phyloP scores from a whole-genome alignment of 2,113 vertebrate genomes.

The Hiodon tergisus region DNA sequence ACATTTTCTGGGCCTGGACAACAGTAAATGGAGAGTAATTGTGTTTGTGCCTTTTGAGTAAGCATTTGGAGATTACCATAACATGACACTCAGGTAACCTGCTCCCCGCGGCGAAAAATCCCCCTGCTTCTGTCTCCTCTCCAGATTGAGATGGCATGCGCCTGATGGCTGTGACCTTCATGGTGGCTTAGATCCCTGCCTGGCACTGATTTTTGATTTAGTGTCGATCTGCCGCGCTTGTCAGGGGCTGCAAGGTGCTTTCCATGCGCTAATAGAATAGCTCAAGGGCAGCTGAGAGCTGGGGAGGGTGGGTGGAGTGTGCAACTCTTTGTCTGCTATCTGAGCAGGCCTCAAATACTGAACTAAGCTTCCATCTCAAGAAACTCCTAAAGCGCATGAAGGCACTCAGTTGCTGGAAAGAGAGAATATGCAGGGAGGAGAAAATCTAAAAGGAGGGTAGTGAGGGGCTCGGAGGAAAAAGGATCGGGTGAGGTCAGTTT shows the following conservation, averaged over 20 bases:
- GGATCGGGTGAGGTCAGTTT: background rate
- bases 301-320: background rate
- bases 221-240: slow-evolving; percentile 99
- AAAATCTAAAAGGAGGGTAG: background rate
- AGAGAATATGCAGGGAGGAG: background rate
- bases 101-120: slow-evolving; percentile 70
- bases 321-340: background rate
- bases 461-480: background rate
- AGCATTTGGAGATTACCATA: slow-evolving; percentile 60
- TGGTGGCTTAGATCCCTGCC: slow-evolving; percentile 99
- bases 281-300: slow-evolving; percentile 83
- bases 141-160: slow-evolving; percentile 97
- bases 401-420: background rate
- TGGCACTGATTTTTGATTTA: slow-evolving; percentile 99
- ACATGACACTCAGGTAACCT: slow-evolving; percentile 70
- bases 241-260: slow-evolving; percentile 98
- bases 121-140: slow-evolving; percentile 70
- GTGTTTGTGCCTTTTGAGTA: slow-evolving; percentile 22
- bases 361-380: too few species aligned
- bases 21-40: slow-evolving; percentile 26
- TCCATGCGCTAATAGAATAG: slow-evolving; percentile 99
- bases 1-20: background rate
- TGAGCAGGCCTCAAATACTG: too few species aligned
- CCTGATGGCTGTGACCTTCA: slow-evolving; percentile 99
- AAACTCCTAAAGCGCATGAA: background rate